Base-by-base conservation (phyloP, 1,140 invertebrate genomes). In the Gonioctena quinquepunctata region DNA sequence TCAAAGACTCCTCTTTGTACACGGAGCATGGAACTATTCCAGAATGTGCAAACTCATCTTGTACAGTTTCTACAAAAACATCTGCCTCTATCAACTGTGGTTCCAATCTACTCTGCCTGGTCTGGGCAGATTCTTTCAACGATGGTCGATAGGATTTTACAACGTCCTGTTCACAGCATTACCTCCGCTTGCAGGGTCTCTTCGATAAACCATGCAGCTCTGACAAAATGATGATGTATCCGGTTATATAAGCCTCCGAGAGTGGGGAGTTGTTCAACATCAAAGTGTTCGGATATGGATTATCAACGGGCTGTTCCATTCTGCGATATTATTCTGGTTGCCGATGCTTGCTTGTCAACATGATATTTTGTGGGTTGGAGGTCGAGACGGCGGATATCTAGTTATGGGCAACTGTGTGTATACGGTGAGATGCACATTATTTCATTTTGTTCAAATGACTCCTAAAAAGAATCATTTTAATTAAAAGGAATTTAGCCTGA, bases 11-110 rank as follows among this genome's bases (percentile, higher is more conserved):
- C 84, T 99, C 28, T 90, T 99, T 77, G 97, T 99, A 33, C 98
- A 99, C 83, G 98, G 98, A 52, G 95, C 97, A 18, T 99, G 97
- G 97, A 99, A 98, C 85, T 98, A 99, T 84, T 93, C 92, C 63
- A 88, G 98, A 73, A 94, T 99, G 86, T 97, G 94, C 84, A 99
- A 99, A 87, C 88, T 99, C 33, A 99, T 99, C 79, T 89, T 99
- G 16, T 99, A 99, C 86, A 98, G 96, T 72, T 99, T 99, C 84
- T 99, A 99, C 87, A 99, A 99, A 85, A 99, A 99, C 85, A 98
- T 99, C 80, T 99, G 97, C 83, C 87, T 99, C 0, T 99, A 99
- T 84, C 97, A 99, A 87, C 87, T 99, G 48, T 99, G 97, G 97
- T 99, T 99, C 86, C 97, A 97, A 11, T 98, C 95, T 69, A 97